Evolutionary conservation across 2,888 invertebrate species (phyloP).

Genomic region (Lepidochrysops patricia): DNA sequence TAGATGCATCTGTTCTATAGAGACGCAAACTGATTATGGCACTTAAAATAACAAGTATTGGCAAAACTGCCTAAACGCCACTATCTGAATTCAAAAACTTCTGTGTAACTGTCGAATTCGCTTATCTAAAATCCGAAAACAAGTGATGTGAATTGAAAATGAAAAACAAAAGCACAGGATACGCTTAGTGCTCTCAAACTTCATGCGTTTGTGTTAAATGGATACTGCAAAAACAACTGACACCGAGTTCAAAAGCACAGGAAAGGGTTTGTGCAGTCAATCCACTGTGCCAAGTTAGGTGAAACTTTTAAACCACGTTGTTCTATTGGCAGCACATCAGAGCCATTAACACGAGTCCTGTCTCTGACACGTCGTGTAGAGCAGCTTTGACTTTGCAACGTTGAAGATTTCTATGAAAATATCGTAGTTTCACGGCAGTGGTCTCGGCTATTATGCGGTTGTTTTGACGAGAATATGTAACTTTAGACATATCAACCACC

Average conservation of each 20-base stretch:
- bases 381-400: neutral
- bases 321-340: neutral
- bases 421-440: neutral
- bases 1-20: too few relatives aligned
- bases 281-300: neutral
- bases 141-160: too few relatives aligned
- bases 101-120: too few relatives aligned
- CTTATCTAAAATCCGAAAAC: too few relatives aligned
- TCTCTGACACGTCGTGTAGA: neutral
- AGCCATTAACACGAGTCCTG: neutral
- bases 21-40: too few relatives aligned
- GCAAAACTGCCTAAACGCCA: too few relatives aligned
- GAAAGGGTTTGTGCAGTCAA: conserved; percentile 2
- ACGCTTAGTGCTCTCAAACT: neutral
- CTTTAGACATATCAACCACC: too few relatives aligned
- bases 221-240: neutral
- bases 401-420: neutral
- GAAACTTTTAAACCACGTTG: neutral
- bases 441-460: too few relatives aligned
- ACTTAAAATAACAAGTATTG: too few relatives aligned
- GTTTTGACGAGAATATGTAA: too few relatives aligned
- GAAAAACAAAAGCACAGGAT: neutral
- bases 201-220: neutral
- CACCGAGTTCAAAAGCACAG: neutral
- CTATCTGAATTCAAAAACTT: too few relatives aligned